A percentile compares a stretch with the other conserved stretches of the same genome.
Evolutionary conservation across 2,797 vertebrate species (phyloP).

Genomic region (Cyprinodon diabolis): DNA sequence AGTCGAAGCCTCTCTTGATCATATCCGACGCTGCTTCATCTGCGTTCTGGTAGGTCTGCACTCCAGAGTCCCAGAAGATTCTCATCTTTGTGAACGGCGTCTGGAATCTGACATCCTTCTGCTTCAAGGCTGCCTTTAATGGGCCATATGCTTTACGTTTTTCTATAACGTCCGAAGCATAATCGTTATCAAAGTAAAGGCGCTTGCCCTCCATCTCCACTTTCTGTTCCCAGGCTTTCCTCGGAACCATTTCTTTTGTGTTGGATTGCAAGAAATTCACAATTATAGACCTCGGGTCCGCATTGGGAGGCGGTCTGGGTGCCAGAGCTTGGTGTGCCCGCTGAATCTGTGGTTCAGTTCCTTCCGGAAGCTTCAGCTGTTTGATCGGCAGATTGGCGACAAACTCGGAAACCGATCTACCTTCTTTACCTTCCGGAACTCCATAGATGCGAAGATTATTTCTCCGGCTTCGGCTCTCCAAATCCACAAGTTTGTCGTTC

Average conservation of each 20-base stretch:
- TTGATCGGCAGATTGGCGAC: not conserved
- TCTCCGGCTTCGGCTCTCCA: constrained; percentile 7
- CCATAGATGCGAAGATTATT: constrained; percentile 17
- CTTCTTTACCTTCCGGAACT: constrained; percentile 19
- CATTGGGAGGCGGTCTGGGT: not conserved
- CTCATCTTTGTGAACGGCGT: constrained; percentile 1
- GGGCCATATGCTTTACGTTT: constrained; percentile 18
- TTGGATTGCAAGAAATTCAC: constrained; percentile 20
- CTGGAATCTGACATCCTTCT: not conserved
- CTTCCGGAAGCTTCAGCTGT: not conserved
- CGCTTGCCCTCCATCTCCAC: not conserved
- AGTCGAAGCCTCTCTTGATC: too few species aligned
- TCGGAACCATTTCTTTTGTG: constrained; percentile 9
- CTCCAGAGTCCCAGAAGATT: not conserved
- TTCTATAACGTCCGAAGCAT: not conserved
- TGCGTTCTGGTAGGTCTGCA: constrained; percentile 2
- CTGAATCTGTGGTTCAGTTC: constrained; percentile 18
- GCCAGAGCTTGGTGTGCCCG: constrained; percentile 11
- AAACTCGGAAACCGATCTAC: not conserved
- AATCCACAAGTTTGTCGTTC: not conserved
- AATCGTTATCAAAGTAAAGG: constrained; percentile 2
- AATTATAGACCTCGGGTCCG: constrained; percentile 11
- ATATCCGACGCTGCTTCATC: constrained; percentile 10
- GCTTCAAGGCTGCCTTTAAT: not conserved
- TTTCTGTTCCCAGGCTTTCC: constrained; percentile 16